These are phyloP conservation scores for Troilus luridus DNA, from an alignment of 2,888 invertebrate species.

Conservation along the genomic window DNA sequence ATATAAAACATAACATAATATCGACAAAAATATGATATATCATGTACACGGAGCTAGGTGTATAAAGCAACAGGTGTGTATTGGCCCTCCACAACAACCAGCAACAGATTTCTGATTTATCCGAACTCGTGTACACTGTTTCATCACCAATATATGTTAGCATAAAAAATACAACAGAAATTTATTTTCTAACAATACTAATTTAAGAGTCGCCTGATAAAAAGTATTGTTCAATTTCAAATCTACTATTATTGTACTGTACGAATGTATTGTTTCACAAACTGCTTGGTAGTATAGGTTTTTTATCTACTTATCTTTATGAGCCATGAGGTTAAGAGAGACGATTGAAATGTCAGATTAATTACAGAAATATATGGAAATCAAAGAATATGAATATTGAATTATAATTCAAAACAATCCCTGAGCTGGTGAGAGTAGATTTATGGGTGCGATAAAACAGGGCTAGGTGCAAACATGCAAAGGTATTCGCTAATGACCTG, in stretches of 20 bases:
- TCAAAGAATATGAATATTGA: neutral
- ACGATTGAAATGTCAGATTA: neutral
- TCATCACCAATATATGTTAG: no score
- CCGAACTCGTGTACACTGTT: neutral
- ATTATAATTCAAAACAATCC: neutral
- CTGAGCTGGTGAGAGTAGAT: neutral
- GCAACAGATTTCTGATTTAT: neutral
- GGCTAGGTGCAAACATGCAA: constrained; percentile 12
- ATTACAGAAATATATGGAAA: neutral
- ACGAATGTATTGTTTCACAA: no score
- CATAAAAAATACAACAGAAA: no score
- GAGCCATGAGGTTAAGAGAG: no score
- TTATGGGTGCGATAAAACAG: neutral
- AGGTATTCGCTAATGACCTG: neutral
- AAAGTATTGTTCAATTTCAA: no score
- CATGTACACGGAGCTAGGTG: neutral
- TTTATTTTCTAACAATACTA: no score
- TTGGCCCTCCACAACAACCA: neutral
- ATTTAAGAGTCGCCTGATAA: no score
- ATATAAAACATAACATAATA: no score
- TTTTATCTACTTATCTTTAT: no score
- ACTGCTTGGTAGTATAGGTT: no score
- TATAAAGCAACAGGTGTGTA: neutral
- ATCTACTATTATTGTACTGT: no score
- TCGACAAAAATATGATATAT: neutral